These are phyloP conservation scores for Buteo buteo DNA, from an alignment of 2,113 vertebrate species.

Conservation along the genomic window DNA sequence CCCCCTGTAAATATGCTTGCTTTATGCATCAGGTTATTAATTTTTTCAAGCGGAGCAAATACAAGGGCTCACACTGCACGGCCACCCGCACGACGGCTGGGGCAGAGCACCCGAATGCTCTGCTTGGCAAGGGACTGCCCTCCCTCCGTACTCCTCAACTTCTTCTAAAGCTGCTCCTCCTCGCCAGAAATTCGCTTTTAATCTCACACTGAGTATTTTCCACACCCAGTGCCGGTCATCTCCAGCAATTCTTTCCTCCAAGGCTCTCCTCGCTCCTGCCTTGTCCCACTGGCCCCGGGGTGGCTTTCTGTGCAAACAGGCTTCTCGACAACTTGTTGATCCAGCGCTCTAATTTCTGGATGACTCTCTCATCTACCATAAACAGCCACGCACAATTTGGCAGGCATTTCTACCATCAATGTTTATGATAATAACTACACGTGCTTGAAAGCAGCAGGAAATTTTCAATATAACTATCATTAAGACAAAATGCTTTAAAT, in stretches of 20 bases:
- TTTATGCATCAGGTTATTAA: not conserved
- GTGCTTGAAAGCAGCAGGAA: slow-evolving; percentile 68
- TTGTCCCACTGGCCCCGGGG: not conserved
- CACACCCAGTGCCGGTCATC: not conserved
- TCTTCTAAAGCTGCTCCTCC: not conserved
- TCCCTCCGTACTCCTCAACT: not conserved
- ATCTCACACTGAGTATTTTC: not conserved
- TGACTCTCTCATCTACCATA: slow-evolving; percentile 43
- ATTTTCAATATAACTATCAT: slow-evolving; percentile 66
- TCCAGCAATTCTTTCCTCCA: not conserved
- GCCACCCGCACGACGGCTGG: not conserved
- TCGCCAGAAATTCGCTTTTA: not conserved
- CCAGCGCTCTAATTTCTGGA: not conserved
- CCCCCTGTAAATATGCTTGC: not conserved
- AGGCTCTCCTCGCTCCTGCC: not conserved
- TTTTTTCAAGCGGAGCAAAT: not conserved
- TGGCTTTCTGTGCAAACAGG: not conserved
- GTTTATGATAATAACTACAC: slow-evolving; percentile 69
- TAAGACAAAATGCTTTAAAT: slow-evolving; percentile 70
- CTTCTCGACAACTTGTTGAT: slow-evolving; percentile 30
- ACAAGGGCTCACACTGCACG: not conserved
- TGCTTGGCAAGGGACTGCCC: not conserved
- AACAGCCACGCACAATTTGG: slow-evolving; percentile 59
- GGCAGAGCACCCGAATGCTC: not conserved
- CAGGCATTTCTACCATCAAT: slow-evolving; percentile 56